These are phyloP conservation scores for Strix aluco DNA, from an alignment of 2,113 vertebrate genomes.

Conservation along the genomic window DNA sequence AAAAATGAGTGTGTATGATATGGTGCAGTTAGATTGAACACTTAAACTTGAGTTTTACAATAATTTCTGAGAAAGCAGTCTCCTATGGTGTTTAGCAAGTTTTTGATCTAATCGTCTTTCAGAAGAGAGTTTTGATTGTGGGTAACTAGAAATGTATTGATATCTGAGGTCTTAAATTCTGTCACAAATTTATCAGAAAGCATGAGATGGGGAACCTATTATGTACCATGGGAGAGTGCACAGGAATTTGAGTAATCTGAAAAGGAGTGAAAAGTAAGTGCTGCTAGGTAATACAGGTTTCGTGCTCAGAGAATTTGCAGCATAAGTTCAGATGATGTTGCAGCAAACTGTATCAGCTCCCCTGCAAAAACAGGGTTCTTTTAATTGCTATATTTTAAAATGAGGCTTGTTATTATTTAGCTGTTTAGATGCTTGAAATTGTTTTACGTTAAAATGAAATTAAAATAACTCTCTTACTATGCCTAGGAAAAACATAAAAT, in stretches of 20 bases:
- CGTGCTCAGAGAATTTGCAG: neutral
- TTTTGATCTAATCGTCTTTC: neutral
- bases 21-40: neutral
- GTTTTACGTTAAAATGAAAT: neutral
- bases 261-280: neutral
- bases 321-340: neutral
- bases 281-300: neutral
- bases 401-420: neutral
- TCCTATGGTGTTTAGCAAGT: neutral
- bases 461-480: neutral
- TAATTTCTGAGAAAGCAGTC: neutral
- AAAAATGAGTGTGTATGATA: neutral
- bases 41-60: neutral
- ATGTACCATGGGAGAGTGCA: neutral
- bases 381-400: neutral
- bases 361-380: neutral
- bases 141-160: neutral
- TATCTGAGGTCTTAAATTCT: neutral
- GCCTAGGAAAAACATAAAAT: neutral
- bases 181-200: neutral
- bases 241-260: neutral
- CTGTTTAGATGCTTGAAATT: neutral
- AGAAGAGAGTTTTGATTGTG: neutral
- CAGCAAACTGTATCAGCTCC: neutral
- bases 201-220: neutral